A percentile compares a stretch with the other conserved stretches of the same genome.
Evolutionary conservation across 2,888 invertebrate species (phyloP).

Genomic region (Pantelozetes paolii): DNA sequence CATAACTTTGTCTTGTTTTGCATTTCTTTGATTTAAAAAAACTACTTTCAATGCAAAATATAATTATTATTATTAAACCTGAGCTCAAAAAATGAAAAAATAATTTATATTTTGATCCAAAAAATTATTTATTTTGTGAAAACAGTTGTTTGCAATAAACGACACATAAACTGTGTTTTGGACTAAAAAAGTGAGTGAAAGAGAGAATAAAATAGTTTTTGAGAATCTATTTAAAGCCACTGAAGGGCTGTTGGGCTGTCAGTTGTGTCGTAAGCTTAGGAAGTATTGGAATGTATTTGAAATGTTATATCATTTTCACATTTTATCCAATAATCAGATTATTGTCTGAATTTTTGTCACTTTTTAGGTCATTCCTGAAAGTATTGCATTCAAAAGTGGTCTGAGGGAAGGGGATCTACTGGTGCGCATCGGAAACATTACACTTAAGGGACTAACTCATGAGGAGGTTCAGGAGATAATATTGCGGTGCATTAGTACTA

Average conservation of each 20-base stretch:
- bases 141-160: no score
- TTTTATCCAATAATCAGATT: background rate
- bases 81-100: no score
- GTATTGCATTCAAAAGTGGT: constrained; percentile 56
- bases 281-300: background rate
- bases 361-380: constrained; percentile 54
- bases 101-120: no score
- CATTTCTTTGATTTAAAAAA: no score
- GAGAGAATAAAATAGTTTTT: background rate
- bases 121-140: no score
- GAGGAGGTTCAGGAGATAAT: constrained; percentile 54
- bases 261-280: background rate
- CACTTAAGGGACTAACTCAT: constrained; percentile 52
- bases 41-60: no score
- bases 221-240: constrained; percentile 17
- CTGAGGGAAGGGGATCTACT: constrained; percentile 55
- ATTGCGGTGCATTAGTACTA: constrained; percentile 52
- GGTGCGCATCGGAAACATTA: constrained; percentile 52
- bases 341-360: constrained; percentile 15
- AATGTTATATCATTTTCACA: background rate
- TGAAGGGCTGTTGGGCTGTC: constrained; percentile 15
- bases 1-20: no score
- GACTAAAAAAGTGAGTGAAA: background rate
- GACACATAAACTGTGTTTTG: background rate
- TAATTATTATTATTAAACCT: no score